phyloP scores from a whole-genome alignment of 2,113 vertebrate species.

The Laticauda laticaudata region DNA sequence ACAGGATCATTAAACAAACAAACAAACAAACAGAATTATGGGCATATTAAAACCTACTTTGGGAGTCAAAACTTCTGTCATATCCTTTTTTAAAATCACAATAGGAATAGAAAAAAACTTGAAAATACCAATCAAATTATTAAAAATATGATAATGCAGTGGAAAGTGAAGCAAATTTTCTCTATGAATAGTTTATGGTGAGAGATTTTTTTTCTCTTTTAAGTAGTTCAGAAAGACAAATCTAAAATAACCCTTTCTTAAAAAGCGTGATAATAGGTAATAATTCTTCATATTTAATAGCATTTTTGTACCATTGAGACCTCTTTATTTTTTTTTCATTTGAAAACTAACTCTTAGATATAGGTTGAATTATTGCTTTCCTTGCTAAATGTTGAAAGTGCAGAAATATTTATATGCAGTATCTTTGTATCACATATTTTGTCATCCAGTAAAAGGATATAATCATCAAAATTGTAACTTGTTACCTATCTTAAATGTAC shows the following conservation, averaged over 20 bases:
- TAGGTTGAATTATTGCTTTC: neutral
- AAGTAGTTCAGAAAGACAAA: conserved; percentile 48
- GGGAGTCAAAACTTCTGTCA: conserved; percentile 54
- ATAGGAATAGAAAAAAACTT: conserved; percentile 43
- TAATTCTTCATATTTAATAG: conserved; percentile 44
- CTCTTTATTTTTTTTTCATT: conserved; percentile 31
- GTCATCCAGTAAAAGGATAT: neutral
- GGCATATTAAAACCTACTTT: conserved; percentile 58
- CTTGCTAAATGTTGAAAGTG: conserved; percentile 20
- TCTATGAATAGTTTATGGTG: conserved; percentile 47
- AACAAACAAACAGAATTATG: neutral
- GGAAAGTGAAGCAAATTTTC: conserved; percentile 48
- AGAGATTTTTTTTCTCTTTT: conserved; percentile 34
- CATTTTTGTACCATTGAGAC: conserved; percentile 31
- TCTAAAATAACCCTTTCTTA: conserved; percentile 44
- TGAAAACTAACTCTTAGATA: conserved; percentile 24
- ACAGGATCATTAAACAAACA: too few relatives aligned
- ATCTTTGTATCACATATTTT: neutral
- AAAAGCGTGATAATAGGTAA: conserved; percentile 32
- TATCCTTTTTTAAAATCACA: conserved; percentile 28
- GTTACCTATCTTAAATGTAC: neutral
- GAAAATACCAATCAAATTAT: conserved; percentile 41
- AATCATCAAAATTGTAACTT: neutral
- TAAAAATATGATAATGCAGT: conserved; percentile 50
- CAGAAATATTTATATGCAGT: neutral